A percentile compares a stretch with the other conserved stretches of the same genome.
These are phyloP conservation scores for Lithophane ornitopus DNA, from an alignment of 2,888 invertebrate genomes.

Conservation along the genomic window DNA sequence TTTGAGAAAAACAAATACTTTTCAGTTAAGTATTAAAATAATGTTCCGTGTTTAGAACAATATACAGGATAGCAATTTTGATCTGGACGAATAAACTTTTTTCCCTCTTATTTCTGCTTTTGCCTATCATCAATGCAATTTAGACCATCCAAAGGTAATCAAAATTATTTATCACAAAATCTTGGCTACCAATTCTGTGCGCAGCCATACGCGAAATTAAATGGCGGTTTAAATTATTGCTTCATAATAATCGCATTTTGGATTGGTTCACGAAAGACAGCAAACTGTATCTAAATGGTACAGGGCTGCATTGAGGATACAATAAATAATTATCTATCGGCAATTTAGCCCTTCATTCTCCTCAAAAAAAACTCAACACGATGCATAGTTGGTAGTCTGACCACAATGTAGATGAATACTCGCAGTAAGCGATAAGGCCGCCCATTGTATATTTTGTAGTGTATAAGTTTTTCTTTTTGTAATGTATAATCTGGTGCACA, in stretches of 20 bases:
- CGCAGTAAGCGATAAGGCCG: no score
- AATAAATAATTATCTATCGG: background rate
- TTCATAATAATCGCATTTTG: conserved; percentile 67
- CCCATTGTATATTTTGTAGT: no score
- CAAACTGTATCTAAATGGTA: conserved; percentile 45
- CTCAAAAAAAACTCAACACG: background rate
- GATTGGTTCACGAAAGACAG: conserved; percentile 58
- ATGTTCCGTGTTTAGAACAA: background rate
- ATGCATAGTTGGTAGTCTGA: no score
- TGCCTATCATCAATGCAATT: conserved; percentile 38
- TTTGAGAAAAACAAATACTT: no score
- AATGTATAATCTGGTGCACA: no score
- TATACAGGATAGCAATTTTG: background rate
- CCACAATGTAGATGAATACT: no score
- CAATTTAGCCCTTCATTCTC: background rate
- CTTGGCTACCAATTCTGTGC: conserved; percentile 59
- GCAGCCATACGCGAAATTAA: conserved; percentile 80
- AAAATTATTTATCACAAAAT: conserved; percentile 63
- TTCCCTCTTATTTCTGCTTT: background rate
- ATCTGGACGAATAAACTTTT: background rate
- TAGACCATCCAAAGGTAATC: conserved; percentile 42
- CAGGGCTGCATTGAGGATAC: conserved; percentile 48
- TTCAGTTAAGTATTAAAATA: no score
- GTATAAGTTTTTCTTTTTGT: no score
- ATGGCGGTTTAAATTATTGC: conserved; percentile 74